Percentiles rank a stretch among this genome's conserved stretches.
Conservation (phyloP, 2,797 vertebrate species). For the Phrynocephalus vlangalii region DNA sequence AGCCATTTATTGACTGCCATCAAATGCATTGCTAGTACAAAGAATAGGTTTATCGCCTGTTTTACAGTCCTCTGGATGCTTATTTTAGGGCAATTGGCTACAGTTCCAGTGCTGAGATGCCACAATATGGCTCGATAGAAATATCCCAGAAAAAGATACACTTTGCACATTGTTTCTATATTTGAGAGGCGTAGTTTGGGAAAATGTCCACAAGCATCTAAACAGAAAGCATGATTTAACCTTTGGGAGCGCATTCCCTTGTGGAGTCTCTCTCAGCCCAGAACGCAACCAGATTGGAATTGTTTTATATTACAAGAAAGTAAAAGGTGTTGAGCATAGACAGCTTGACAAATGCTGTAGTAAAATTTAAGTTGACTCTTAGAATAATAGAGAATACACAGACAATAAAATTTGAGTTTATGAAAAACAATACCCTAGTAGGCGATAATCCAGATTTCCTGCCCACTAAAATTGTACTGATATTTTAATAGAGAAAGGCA, state of each 20-base stretch:
- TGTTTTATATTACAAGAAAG: slow-evolving; percentile 18
- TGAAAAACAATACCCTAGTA: slow-evolving; percentile 8
- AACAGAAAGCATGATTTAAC: background rate
- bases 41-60: background rate
- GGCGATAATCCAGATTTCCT: slow-evolving; percentile 45
- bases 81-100: background rate
- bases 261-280: background rate
- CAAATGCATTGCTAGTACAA: background rate
- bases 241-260: slow-evolving; percentile 1
- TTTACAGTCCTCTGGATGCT: background rate
- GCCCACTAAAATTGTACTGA: slow-evolving; percentile 44
- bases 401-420: slow-evolving; percentile 25
- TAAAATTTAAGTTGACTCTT: slow-evolving; percentile 45
- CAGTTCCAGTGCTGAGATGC: background rate
- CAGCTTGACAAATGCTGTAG: slow-evolving; percentile 44
- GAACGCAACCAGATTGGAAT: slow-evolving; percentile 29
- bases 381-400: slow-evolving; percentile 38
- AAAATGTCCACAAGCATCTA: background rate
- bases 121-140: slow-evolving; percentile 12
- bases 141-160: slow-evolving; percentile 11
- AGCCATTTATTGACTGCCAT: background rate
- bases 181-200: background rate
- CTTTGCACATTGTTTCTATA: background rate
- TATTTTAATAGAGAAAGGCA: slow-evolving; percentile 30
- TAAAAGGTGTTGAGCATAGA: slow-evolving; percentile 32